phyloP scores from a whole-genome alignment of 2,888 invertebrate genomes.

The Tenthredo distinguenda region DNA sequence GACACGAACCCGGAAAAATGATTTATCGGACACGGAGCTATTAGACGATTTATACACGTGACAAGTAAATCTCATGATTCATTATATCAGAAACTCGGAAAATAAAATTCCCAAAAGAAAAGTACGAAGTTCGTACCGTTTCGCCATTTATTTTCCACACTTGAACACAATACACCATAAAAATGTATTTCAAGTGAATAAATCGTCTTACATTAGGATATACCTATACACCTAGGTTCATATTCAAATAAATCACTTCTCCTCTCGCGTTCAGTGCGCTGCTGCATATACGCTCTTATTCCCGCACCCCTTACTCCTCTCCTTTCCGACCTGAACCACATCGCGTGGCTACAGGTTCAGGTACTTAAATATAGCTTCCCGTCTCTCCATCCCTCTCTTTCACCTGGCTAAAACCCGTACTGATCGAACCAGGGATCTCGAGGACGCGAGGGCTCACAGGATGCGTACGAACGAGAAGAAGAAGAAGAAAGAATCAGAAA shows the following conservation, averaged over 20 bases:
- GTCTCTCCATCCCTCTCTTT: not conserved
- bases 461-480: not conserved
- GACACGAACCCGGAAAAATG: not conserved
- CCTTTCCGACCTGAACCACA: not conserved
- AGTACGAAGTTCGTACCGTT: not conserved
- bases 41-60: not conserved
- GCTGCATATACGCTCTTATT: not conserved
- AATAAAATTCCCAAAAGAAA: not conserved
- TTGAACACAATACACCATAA: not conserved
- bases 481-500: not conserved
- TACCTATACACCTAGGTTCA: not conserved
- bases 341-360: constrained; percentile 19
- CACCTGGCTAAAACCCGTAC: constrained; percentile 31
- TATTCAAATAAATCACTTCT: not conserved
- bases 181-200: not conserved
- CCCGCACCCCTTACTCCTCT: not conserved
- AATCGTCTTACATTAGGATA: not conserved
- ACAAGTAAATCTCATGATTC: not conserved
- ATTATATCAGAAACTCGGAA: not conserved
- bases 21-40: not conserved
- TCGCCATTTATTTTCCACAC: not conserved
- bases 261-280: not conserved
- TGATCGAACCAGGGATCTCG: constrained; percentile 13
- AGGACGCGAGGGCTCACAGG: constrained; percentile 12
- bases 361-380: not conserved